Evolutionary conservation across 2,888 invertebrate species (phyloP), one percentile per base, ranked within the genome.

Genomic region (Chydorus sphaericus): DNA sequence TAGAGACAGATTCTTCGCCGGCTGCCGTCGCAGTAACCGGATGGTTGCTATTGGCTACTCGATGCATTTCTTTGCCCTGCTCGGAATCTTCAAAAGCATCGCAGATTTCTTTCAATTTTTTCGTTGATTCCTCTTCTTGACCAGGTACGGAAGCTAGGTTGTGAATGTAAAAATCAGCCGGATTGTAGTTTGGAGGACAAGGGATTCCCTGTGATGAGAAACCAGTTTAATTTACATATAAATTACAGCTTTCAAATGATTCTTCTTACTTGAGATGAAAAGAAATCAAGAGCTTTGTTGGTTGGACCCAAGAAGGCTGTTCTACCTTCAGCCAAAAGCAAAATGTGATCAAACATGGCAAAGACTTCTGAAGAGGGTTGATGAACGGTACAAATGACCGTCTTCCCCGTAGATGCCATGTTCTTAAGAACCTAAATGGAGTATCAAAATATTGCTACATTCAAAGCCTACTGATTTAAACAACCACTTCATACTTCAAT

Each of bases 11-110:
- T 10, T 44, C 44, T 6, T 28, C 44, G 1, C 44, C 44, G 18
- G 23, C 28, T 8, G 26, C 23, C 5, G 6, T 44, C 6, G 26
- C 44, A 2, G 11, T 28, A 23, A 23, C 11, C 5, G 44, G 44
- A 6, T 44, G 44, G 28, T 44, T 44, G 28, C 28, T 28, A 14
- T 33, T 38, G 14, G 23, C 44, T 28, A 44, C 28, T 10, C 28
- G 44, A 2, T 26, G 44, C 3, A 44, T 14, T 14, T 44, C 44
- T 18, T 54, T 54, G 20, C 28, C 49, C 20, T 28, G 31, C 11
- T 48, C 48, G 0, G 78, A 78, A 16, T 73, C 66, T 54, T 75
- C 71, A 65, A 74, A 79, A 58, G 75, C 73, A 55, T 57, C 54
- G 37, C 57, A 57, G n/a, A 57, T 33, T 6, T 18, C n/a, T 26